Conservation (phyloP, 2,113 vertebrate genomes). For the Chionis minor region DNA sequence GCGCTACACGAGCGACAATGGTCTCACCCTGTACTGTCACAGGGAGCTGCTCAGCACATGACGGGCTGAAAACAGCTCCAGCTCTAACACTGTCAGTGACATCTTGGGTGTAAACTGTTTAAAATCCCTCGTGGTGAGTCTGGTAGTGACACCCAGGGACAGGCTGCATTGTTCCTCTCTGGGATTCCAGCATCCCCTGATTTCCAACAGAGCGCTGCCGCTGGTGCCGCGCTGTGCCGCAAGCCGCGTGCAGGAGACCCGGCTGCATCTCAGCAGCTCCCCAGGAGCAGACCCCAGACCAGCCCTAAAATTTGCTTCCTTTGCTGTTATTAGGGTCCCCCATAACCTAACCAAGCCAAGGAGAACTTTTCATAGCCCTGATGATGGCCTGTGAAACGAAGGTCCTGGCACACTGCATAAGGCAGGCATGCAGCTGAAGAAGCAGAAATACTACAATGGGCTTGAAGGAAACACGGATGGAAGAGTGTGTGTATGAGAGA, state of each 20-base stretch:
- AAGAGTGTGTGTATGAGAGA: not conserved
- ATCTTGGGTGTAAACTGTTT: not conserved
- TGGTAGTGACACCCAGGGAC: not conserved
- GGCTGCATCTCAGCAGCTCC: not conserved
- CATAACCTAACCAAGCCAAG: not conserved
- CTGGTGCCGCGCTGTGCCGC: not conserved
- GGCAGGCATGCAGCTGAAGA: not conserved
- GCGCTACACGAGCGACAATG: not conserved
- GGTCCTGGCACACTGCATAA: not conserved
- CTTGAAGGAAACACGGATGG: not conserved
- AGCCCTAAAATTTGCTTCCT: not conserved
- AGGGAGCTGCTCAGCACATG: not conserved
- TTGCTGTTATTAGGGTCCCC: not conserved
- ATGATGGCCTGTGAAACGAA: not conserved
- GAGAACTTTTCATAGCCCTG: not conserved
- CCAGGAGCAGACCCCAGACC: not conserved
- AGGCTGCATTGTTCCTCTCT: not conserved
- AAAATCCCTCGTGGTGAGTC: not conserved
- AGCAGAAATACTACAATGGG: not conserved
- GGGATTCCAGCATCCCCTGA: not conserved
- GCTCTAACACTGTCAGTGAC: not conserved
- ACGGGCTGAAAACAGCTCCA: not conserved
- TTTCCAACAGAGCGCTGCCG: fast-evolving
- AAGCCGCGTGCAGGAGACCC: not conserved
- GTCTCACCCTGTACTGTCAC: not conserved